phyloP scores from a whole-genome alignment of 2,888 invertebrate species.

The Aspidiotus rigidus region DNA sequence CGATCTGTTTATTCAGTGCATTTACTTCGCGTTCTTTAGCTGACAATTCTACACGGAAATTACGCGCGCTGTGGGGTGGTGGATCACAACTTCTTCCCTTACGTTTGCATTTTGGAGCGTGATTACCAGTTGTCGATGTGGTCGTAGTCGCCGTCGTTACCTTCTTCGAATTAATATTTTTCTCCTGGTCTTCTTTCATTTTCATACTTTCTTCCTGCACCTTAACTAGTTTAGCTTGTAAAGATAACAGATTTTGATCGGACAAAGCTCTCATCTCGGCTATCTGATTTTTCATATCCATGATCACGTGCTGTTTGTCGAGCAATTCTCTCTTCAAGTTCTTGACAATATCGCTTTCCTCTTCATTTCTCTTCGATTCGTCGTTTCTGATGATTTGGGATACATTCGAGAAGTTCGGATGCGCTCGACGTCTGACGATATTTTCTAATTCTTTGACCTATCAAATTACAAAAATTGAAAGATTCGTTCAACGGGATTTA shows the following conservation, averaged over 20 bases:
- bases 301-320: constrained; percentile 24
- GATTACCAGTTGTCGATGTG: neutral
- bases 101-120: constrained; percentile 25
- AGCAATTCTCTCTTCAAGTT: constrained; percentile 29
- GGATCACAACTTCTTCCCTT: constrained; percentile 26
- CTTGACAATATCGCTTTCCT: constrained; percentile 23
- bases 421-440: constrained; percentile 28
- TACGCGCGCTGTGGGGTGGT: constrained; percentile 17
- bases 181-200: constrained; percentile 26
- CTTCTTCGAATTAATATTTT: constrained; percentile 3
- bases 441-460: constrained; percentile 32
- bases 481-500: neutral
- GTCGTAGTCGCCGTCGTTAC: neutral
- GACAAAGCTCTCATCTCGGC: constrained; percentile 18
- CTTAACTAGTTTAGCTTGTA: constrained; percentile 25
- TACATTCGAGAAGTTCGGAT: constrained; percentile 26
- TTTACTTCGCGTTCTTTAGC: constrained; percentile 26
- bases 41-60: constrained; percentile 20
- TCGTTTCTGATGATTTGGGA: constrained; percentile 17
- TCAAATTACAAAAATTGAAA: neutral
- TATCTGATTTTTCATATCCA: constrained; percentile 27
- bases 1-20: constrained; percentile 15
- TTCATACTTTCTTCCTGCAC: constrained; percentile 30
- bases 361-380: constrained; percentile 12
- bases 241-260: constrained; percentile 19